Evolutionary conservation across 2,113 vertebrate species (phyloP), one percentile per base, ranked within the genome.

Genomic region (Lycaon pictus): DNA sequence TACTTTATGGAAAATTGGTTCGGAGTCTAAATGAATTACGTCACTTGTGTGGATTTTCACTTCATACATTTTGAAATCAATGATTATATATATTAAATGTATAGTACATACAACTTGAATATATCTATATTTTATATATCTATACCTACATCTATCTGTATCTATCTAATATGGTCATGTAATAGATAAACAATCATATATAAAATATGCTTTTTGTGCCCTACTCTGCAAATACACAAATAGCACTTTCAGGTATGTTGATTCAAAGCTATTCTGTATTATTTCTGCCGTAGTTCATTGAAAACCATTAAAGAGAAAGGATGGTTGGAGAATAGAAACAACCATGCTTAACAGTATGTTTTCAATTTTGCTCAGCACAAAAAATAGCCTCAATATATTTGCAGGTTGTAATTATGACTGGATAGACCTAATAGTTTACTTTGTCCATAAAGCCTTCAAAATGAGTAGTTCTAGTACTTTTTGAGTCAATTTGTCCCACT

Each of bases 361-460:
- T 94, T 67, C 53, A 77, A 82, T 69, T 95, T 89, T 84, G 29
- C 93, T 86, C 53, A 80, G 69, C 96, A 94, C 32, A 84, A 97
- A 96, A 96, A 82, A 88, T 77, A 92, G 51, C 27, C 16, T 27
- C 20, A 76, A 80, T 27, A 71, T 80, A 81, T 9, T 80, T 94
- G 16, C 19, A 87, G 17, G 19, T 53, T 92, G 53, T 76, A 97
- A 95, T 95, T 79, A 81, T 63, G 37, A 77, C 43, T 90, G 27
- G 55, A 63, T 51, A 82, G 35, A 60, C 2, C 2, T 94, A 88
- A 63, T 71, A 16, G 7, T 90, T 90, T 84, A 60, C 9, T 62
- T 6, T 81, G 60, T 69, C 37, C 10, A 23, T 89, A 95, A 95
- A 77, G 32, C 35, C 35, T 95, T 95, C 77, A 85, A 90, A 43